Base-by-base conservation (phyloP, 2,888 invertebrate genomes). In the Epinotia demarniana region DNA sequence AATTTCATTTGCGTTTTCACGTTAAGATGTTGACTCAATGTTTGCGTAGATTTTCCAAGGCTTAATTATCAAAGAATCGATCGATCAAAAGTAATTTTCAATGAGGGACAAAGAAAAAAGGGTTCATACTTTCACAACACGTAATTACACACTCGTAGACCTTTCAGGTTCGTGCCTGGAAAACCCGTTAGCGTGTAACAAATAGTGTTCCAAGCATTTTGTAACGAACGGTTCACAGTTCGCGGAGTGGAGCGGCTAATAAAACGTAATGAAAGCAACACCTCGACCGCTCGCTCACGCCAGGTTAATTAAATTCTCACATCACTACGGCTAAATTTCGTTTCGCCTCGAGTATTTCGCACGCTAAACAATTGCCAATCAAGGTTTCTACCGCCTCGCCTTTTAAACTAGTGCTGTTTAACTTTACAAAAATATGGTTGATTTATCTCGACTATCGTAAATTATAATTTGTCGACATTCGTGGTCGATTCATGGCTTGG, bases 291-390 rank as follows among this genome's bases (percentile, higher is more conserved):
- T 63, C 76, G 75, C 78, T 60, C 77, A 79, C 79, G 80, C 82
- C 80, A 83, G 84, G 87, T 86, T 90, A 89, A 90, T 89, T 89
- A 87, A 87, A 90, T 89, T 87, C 85, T 84, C 85, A 84, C 86
- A 86, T 84, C 82, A 80, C 83, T 81, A 82, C 80, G 77, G 79
- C 81, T 69, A 73, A 74, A 71, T 77, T 78, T 78, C 23, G 75
- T 75, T 76, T 61, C 66, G 62, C 55, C 77, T 77, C 78, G 81
- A 80, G 67, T 64, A 39, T 70, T 64, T 62, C 23, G 53, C 53
- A 43, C 27, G 61, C 67, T 12, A 19, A 75, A 75, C 71, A 79
- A 80, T 77, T 79, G 78, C 75, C 77, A 77, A 78, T 79, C 79
- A 79, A 82, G 79, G 70, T 70, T 60, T 66, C 57, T 68, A 67